Evolutionary conservation across 1,140 invertebrate species (phyloP), one percentile per base, ranked within the genome.

Genomic region (Drosophila nasuta): DNA sequence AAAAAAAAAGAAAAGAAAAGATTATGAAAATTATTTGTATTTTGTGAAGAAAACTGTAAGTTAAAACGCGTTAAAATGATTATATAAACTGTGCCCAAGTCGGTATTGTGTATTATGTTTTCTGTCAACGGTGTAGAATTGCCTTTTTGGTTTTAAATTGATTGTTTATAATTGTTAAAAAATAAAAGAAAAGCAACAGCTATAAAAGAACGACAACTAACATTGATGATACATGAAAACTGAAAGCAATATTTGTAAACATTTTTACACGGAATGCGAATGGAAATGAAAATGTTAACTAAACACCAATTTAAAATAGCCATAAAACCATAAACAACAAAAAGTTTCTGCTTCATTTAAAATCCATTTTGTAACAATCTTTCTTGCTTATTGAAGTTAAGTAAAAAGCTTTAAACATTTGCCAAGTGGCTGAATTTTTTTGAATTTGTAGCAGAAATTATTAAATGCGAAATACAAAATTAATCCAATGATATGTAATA

Each of bases 391-490:
- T 76, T 48, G 75, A 87, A 70, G 38, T 88, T 87, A 74, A 83
- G 83, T 87, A 51, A 83, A 88, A 88, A 88, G 83, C 83, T 88
- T 88, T 88, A 88, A 88, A 89, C 67, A 78, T 71, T 80, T 70
- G 80, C 70, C 83, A 75, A 72, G 74, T 65, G 85, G 85, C 76
- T 76, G 79, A 81, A 77, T 85, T 89, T 82, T 82, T 86, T 90
- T 77, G 46, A 60, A 83, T 83, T 64, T 88, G 66, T 88, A 89
- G 83, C 59, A 71, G 63, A 80, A 89, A 89, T 77, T 79, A 75
- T 46, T 15, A 10, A 45, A 70, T 78, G 67, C 73, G 69, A 76
- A 38, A 90, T 63, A 68, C 67, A 76, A 65, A 82, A 77, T 51
- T 86, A 82, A 79, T 88, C 71, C 57, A 79, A 60, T 73, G 48